Base-by-base conservation (phyloP, 1,140 invertebrate genomes). In the Diploscapter pachys region DNA sequence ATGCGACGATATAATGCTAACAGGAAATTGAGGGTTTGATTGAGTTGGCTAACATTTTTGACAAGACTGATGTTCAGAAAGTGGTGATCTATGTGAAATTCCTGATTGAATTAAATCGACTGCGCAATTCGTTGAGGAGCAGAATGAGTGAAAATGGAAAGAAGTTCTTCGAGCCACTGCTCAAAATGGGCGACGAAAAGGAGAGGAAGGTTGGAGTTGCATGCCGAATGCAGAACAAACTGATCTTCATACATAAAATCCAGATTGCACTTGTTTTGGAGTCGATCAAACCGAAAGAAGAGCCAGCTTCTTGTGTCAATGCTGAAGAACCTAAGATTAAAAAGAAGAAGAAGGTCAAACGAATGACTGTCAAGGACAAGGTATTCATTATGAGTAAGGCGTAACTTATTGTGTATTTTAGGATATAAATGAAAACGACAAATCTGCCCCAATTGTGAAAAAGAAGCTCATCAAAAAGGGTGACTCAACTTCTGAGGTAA, bases 21-120 rank as follows among this genome's bases (percentile, higher is more conserved):
- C 54, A 82, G 81, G 56, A 77, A 75, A 11, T 85, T 85, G 72
- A 75, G 83, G 65, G 81, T 85, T 64, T 80, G 83, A 59, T 11
- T 11, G 57, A 11, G 57, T 59, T 59, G 31, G 31, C 31, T 59
- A 11, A 59, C 57, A 59, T 59, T 59, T 59, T 59, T 31, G 31
- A 31, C 31, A 31, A 31, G 57, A 59, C 51, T 68, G 52, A 11
- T 50, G 66, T 73, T 53, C 66, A 73, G 72, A 63, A 65, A 56
- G 67, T 73, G 72, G 62, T 73, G 61, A 73, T 73, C 48, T 73
- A 73, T 66, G 72, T 73, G 11, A 73, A 73, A 51, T 74, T 74
- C 66, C 59, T 74, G 53, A 74, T 74, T n/a, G 64, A 67, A 55
- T 69, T 74, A 63, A 67, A 68, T 54, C 64, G 73, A 61, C 5